A percentile compares a stretch with the other conserved stretches of the same genome.
Evolutionary conservation across 2,888 invertebrate species (phyloP).

Genomic region (Lumbricus terrestris): DNA sequence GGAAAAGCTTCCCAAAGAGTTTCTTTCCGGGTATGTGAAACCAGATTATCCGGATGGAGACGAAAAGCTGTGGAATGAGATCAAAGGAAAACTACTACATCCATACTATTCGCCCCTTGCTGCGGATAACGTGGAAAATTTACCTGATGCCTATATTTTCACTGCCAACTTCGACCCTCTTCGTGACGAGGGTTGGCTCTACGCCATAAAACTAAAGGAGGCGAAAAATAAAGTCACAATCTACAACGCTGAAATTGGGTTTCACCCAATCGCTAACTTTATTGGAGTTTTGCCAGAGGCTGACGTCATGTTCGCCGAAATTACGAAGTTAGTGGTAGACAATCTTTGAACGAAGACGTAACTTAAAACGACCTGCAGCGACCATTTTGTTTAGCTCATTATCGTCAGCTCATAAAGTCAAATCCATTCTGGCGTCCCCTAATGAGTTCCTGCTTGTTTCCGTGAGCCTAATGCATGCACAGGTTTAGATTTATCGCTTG

Average conservation of each 20-base stretch:
- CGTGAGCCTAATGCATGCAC: too few species aligned
- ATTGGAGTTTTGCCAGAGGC: not conserved
- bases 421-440: too few species aligned
- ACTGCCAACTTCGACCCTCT: constrained; percentile 20
- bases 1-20: not conserved
- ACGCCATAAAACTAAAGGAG: constrained; percentile 13
- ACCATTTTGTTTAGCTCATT: too few species aligned
- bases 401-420: too few species aligned
- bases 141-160: constrained; percentile 19
- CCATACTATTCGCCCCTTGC: constrained; percentile 18
- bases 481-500: too few species aligned
- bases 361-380: too few species aligned
- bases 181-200: constrained; percentile 25
- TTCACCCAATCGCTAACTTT: not conserved
- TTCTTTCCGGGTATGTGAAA: not conserved
- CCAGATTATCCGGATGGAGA: not conserved
- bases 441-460: too few species aligned
- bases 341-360: not conserved
- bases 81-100: constrained; percentile 6
- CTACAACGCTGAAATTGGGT: constrained; percentile 5
- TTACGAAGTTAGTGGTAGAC: not conserved
- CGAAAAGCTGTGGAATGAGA: constrained; percentile 17
- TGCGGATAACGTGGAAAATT: not conserved
- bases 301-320: not conserved
- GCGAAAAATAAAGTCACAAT: constrained; percentile 12